Percentiles rank a stretch among this genome's conserved stretches.
phyloP scores from a whole-genome alignment of 2,797 vertebrate species.

The Eulemur mongoz region DNA sequence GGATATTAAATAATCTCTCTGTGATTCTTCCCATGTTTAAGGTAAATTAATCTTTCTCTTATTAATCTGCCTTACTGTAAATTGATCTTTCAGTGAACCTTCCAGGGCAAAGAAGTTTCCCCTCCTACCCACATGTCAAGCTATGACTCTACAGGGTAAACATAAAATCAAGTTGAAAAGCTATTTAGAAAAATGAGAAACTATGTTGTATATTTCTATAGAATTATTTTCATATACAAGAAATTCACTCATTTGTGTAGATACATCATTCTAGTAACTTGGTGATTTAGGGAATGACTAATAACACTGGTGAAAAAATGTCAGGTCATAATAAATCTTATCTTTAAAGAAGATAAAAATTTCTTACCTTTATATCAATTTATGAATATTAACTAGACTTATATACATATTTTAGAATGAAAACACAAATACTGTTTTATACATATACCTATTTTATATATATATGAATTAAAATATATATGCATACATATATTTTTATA shows the following conservation, averaged over 20 bases:
- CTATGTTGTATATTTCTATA: neutral
- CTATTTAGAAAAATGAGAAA: slow-evolving; percentile 20
- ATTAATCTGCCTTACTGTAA: neutral
- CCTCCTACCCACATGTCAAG: neutral
- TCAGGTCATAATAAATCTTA: neutral
- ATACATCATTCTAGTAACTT: slow-evolving; percentile 71
- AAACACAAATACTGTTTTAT: neutral
- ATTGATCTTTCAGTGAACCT: neutral
- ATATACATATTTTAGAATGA: neutral
- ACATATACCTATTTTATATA: neutral
- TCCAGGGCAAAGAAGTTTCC: neutral
- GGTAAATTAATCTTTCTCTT: neutral
- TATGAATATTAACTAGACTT: neutral
- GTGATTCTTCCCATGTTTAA: neutral
- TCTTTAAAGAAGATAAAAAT: neutral
- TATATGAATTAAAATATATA: neutral
- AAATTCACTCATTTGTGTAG: slow-evolving; percentile 77
- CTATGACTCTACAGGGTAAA: neutral
- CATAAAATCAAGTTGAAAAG: neutral
- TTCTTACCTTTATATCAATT: neutral
- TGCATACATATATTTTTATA: neutral
- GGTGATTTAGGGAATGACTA: neutral
- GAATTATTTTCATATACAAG: neutral
- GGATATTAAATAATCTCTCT: neutral
- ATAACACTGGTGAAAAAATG: neutral